These are phyloP conservation scores for Vidua macroura DNA, from an alignment of 2,113 vertebrate species.

Conservation along the genomic window DNA sequence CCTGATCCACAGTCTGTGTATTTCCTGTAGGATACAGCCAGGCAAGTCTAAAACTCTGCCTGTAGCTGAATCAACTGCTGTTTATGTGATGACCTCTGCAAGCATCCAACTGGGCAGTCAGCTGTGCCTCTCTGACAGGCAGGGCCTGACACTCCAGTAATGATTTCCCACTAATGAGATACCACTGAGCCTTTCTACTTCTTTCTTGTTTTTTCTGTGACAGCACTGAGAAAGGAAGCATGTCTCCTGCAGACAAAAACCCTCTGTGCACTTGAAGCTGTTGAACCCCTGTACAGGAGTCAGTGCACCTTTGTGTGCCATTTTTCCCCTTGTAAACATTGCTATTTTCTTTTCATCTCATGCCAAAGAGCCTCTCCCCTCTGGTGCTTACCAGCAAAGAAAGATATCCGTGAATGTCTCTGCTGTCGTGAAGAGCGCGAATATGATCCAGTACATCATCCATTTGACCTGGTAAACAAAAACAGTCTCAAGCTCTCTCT, in stretches of 20 bases:
- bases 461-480: conserved; percentile 89
- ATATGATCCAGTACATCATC: conserved; percentile 99
- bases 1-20: background rate
- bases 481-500: background rate
- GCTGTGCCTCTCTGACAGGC: background rate
- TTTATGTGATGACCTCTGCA: background rate
- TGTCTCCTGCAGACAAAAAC: background rate
- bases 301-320: background rate
- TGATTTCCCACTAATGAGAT: background rate
- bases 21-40: background rate
- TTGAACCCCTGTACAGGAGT: background rate
- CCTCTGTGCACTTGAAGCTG: background rate
- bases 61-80: background rate
- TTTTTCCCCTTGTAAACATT: background rate
- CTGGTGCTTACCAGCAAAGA: conserved; percentile 89
- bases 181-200: background rate
- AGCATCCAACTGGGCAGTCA: background rate
- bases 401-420: conserved; percentile 98
- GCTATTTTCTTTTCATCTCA: background rate
- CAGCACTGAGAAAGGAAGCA: background rate
- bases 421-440: conserved; percentile 92
- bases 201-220: background rate
- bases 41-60: background rate
- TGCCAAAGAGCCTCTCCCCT: background rate
- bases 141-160: background rate